Evolutionary conservation across 2,797 vertebrate genomes (phyloP).

Genomic region (Chelonia mydas): DNA sequence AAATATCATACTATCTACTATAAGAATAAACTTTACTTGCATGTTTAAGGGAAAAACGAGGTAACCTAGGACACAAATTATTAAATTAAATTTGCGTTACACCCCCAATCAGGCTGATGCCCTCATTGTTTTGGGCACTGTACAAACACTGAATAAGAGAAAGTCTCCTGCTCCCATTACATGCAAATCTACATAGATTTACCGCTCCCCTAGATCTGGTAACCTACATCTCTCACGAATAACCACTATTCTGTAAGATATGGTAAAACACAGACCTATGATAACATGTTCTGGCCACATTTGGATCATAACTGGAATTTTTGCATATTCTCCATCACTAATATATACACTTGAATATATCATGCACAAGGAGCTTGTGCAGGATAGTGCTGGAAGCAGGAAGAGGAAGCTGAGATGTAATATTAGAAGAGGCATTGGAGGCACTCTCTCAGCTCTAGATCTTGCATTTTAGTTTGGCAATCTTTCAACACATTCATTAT

Average conservation of each 20-base stretch:
- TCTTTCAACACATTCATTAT: too few relatives aligned
- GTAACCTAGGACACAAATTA: neutral
- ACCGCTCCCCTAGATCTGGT: neutral
- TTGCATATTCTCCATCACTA: neutral
- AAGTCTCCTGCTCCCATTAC: neutral
- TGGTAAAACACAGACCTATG: neutral
- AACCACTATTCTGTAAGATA: neutral
- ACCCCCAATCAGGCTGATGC: neutral
- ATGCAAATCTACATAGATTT: neutral
- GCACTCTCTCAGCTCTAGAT: too few relatives aligned
- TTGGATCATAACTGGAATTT: neutral
- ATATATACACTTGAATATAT: neutral
- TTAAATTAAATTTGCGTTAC: neutral
- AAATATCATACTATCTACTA: neutral
- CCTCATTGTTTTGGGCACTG: neutral
- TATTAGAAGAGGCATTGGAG: neutral
- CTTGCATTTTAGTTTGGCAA: too few relatives aligned
- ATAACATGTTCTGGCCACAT: neutral
- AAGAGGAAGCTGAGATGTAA: neutral
- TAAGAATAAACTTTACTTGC: neutral
- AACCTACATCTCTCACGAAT: neutral
- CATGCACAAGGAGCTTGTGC: neutral
- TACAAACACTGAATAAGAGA: neutral
- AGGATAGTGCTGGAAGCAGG: neutral
- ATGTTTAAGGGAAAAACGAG: neutral